Conservation (phyloP, 2,797 vertebrate genomes). For the Agapornis canus region DNA sequence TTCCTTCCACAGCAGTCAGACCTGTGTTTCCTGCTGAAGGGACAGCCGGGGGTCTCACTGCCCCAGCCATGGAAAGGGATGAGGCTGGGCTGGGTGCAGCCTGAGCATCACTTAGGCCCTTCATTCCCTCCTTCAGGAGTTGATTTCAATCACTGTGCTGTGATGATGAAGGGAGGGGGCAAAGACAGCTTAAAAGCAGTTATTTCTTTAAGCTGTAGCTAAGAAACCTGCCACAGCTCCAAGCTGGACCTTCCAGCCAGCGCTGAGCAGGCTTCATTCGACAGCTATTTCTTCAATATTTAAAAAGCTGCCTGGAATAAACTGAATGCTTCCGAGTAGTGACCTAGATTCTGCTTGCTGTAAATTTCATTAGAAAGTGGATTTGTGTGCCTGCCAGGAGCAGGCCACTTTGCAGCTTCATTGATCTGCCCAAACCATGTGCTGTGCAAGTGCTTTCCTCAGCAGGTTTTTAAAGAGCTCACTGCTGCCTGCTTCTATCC, state of each 20-base stretch:
- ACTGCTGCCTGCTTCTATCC: not conserved
- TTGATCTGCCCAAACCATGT: constrained; percentile 45
- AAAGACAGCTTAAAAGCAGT: not conserved
- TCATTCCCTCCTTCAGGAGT: not conserved
- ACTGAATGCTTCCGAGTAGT: constrained; percentile 62
- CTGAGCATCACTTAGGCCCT: not conserved
- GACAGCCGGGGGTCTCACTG: not conserved
- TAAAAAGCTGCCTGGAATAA: constrained; percentile 68
- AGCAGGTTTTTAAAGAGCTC: constrained; percentile 57
- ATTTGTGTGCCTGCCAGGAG: constrained; percentile 67
- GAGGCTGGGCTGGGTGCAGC: not conserved
- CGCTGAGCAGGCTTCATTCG: constrained; percentile 34
- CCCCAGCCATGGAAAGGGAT: not conserved
- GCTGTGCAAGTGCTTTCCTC: constrained; percentile 41
- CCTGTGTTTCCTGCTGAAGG: not conserved
- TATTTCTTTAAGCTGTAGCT: not conserved
- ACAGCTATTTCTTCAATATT: constrained; percentile 67
- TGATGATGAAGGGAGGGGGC: not conserved
- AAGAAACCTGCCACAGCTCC: not conserved
- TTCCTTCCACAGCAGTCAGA: not conserved
- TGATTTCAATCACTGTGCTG: not conserved
- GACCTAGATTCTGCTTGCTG: constrained; percentile 72
- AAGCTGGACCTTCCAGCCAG: not conserved
- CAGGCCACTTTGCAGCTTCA: constrained; percentile 47
- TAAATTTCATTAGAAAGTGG: constrained; percentile 71